A percentile compares a stretch with the other conserved stretches of the same genome.
Evolutionary conservation across 2,888 invertebrate species (phyloP).

Genomic region (Drosophila affinis): DNA sequence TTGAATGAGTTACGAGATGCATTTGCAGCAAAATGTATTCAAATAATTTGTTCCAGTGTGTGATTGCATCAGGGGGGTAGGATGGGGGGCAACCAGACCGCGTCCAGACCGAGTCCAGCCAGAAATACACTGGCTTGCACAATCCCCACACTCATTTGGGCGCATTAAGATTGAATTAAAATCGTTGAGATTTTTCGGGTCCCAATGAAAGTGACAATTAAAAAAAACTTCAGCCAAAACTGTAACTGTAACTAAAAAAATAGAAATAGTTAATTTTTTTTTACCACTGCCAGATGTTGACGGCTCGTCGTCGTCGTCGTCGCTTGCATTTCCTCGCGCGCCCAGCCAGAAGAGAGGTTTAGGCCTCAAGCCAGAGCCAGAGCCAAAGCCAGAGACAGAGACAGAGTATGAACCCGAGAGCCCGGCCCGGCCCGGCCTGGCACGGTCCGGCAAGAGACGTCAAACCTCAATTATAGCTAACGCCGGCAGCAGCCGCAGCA

Average conservation of each 20-base stretch:
- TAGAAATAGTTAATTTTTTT: conserved; percentile 20
- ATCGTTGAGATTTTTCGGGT: conserved; percentile 69
- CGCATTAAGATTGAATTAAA: conserved; percentile 75
- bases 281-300: conserved; percentile 30
- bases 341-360: conserved; percentile 30
- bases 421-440: too few relatives aligned
- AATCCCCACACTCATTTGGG: conserved; percentile 64
- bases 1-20: conserved; percentile 39
- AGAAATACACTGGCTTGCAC: conserved; percentile 49
- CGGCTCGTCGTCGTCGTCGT: conserved; percentile 21
- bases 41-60: conserved; percentile 38
- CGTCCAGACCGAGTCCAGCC: conserved; percentile 17
- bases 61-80: conserved; percentile 33
- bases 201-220: conserved; percentile 74
- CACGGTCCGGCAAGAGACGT: conserved; percentile 29
- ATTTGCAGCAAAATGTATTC: conserved; percentile 29
- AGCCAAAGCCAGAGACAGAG: conserved; percentile 10
- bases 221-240: conserved; percentile 34
- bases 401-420: conserved; percentile 21
- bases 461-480: conserved; percentile 63
- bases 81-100: background rate
- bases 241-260: conserved; percentile 26
- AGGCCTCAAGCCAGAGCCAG: conserved; percentile 31
- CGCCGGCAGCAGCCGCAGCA: conserved; percentile 53
- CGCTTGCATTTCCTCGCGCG: conserved; percentile 67